Evolutionary conservation across 2,113 vertebrate species (phyloP).

Genomic region (Misgurnus anguillicaudatus): DNA sequence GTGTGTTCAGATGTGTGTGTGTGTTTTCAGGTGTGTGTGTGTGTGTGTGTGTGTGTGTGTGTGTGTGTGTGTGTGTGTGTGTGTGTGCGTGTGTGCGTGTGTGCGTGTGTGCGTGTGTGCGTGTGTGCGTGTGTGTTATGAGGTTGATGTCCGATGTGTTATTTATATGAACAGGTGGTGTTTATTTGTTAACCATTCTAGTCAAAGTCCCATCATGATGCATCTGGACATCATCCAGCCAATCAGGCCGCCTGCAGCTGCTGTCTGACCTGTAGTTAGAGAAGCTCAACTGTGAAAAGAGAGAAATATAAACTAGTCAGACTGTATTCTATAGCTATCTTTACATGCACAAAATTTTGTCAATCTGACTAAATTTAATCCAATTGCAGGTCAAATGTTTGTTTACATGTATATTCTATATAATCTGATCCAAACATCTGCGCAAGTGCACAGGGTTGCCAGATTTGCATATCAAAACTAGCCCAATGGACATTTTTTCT

Average conservation of each 20-base stretch:
- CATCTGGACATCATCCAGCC: conserved; percentile 12
- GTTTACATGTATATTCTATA: no score
- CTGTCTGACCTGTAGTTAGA: not conserved
- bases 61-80: conserved; percentile 15
- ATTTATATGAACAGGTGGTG: conserved; percentile 11
- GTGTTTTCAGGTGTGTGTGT: conserved; percentile 8
- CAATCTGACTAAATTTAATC: no score
- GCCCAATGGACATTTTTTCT: no score
- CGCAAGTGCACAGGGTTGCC: no score
- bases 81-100: conserved; percentile 1
- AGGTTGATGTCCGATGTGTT: not conserved
- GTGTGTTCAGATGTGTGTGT: no score
- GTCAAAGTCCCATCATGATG: conserved; percentile 20
- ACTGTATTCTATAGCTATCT: no score
- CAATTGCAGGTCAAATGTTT: no score
- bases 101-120: not conserved
- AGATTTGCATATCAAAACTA: no score
- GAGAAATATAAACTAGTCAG: no score
- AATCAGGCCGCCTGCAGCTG: not conserved
- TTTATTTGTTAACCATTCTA: conserved; percentile 7
- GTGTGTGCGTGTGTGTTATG: not conserved
- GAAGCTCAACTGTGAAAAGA: no score
- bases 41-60: conserved; percentile 3
- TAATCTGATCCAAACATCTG: no score
- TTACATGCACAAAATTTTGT: no score